These are phyloP conservation scores for Notamacropus eugenii DNA, from an alignment of 2,797 vertebrate genomes.

Conservation along the genomic window DNA sequence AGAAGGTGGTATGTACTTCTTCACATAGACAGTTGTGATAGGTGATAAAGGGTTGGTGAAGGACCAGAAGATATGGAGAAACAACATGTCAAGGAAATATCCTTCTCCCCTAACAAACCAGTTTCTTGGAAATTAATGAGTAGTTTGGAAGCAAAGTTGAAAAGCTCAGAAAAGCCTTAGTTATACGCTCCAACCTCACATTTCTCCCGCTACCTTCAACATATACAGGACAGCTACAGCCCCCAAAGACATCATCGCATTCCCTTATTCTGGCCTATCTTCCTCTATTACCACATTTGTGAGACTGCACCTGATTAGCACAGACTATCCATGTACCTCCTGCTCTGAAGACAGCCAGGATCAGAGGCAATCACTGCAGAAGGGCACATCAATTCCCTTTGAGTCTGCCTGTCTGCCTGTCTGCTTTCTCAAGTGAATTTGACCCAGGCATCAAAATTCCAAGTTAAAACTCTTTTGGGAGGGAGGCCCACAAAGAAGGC, in stretches of 20 bases:
- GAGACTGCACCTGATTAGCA: not conserved
- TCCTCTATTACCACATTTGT: not conserved
- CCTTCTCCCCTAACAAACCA: not conserved
- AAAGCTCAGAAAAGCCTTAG: not conserved
- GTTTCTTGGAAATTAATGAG: not conserved
- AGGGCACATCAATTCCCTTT: not conserved
- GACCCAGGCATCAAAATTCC: not conserved
- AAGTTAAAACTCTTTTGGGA: not conserved
- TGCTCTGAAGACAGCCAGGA: not conserved
- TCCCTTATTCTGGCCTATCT: not conserved
- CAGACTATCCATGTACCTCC: not conserved
- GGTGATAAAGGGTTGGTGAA: not conserved
- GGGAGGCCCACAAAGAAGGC: not conserved
- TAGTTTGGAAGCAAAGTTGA: not conserved
- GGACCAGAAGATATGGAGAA: not conserved
- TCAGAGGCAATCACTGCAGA: not conserved
- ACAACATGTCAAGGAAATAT: not conserved
- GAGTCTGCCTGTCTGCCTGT: not conserved
- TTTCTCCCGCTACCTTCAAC: not conserved
- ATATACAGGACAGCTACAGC: not conserved
- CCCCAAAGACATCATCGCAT: not conserved
- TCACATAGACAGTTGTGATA: not conserved
- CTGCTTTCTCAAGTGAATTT: not conserved
- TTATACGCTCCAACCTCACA: not conserved
- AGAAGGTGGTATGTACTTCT: not conserved